phyloP scores from a whole-genome alignment of 2,888 invertebrate genomes.

The Drosophila subquinaria region DNA sequence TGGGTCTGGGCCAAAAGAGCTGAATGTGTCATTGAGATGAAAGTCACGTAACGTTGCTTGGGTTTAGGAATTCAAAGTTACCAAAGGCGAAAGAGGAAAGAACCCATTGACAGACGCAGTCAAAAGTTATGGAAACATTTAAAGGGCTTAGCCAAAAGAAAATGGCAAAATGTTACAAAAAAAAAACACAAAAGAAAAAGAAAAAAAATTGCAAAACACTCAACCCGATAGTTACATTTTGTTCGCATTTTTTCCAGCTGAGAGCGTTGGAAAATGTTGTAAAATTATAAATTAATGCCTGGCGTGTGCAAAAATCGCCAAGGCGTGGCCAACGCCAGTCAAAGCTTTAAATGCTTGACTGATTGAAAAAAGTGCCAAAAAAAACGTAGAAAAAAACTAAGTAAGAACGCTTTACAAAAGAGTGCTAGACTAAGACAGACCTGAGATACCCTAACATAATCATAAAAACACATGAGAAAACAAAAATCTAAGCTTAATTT shows the following conservation, averaged over 20 bases:
- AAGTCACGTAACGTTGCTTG: conserved; percentile 72
- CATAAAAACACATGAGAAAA: not conserved
- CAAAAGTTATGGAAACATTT: conserved; percentile 77
- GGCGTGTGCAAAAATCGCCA: conserved; percentile 53
- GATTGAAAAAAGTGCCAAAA: conserved; percentile 51
- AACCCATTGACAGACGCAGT: conserved; percentile 55
- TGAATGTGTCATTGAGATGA: conserved; percentile 66
- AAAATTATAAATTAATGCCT: conserved; percentile 68
- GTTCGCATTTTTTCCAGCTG: conserved; percentile 66
- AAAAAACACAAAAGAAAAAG: conserved; percentile 15
- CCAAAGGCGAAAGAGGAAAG: conserved; percentile 22
- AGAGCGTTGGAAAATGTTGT: conserved; percentile 64
- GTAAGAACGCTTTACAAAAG: not conserved
- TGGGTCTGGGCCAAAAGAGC: conserved; percentile 29
- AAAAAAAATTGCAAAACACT: conserved; percentile 31
- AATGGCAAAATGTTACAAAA: not conserved
- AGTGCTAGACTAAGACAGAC: not conserved
- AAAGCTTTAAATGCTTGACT: conserved; percentile 55
- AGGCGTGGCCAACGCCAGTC: conserved; percentile 30
- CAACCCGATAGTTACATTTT: conserved; percentile 14
- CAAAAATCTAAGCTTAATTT: no score
- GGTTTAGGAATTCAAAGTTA: conserved; percentile 42
- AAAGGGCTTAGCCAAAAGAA: conserved; percentile 55
- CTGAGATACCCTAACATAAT: not conserved
- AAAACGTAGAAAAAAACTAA: conserved; percentile 13